Base-by-base conservation (phyloP, 1,140 invertebrate genomes). In the Zophobas morio region DNA sequence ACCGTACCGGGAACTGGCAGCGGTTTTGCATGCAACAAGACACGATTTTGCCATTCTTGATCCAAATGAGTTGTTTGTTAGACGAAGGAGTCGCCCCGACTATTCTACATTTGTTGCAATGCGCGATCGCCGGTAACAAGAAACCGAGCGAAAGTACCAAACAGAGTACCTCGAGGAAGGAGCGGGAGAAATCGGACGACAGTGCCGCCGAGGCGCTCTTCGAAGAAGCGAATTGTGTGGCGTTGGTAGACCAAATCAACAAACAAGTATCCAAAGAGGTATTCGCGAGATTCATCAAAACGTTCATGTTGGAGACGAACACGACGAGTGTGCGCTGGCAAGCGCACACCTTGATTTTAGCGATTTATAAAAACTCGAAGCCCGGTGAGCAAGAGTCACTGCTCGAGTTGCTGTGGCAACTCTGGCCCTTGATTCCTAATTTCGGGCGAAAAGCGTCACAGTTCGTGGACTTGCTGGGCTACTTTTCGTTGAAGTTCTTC, bases 1-100 rank as follows among this genome's bases (percentile, higher is more conserved):
- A 92, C 80, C 92, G 97, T n/a, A 96, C 96, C 0, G 91, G 94
- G 73, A 99, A 99, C 88, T 99, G 98, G 98, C 97, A 99, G 86
- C 90, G 93, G 81, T 97, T 96, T 86, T 99, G 97, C 85, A 86
- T 93, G 6, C 89, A 91, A 35, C 92, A 96, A 78, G 88, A 88
- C 75, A 90, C 92, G 80, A 92, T 95, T 0, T 88, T 98, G 49
- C 88, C 92, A 5, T 96, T 95, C 88, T 87, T 97, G 75, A 90
- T 96, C 80, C 89, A 91, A 81, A 92, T 94, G 51, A 94, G 94
- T 81, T 94, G 94, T 79, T 88, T 94, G 37, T 87, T 98, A 37
- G 96, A 98, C 85, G 97, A 98, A 88, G 96, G 97, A 53, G 96
- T 99, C 1, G 95, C 96, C 75, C 94, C 96, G 47, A 96, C 96